Evolutionary conservation across 2,888 invertebrate species (phyloP).

Genomic region (Epistrophella euchroma): DNA sequence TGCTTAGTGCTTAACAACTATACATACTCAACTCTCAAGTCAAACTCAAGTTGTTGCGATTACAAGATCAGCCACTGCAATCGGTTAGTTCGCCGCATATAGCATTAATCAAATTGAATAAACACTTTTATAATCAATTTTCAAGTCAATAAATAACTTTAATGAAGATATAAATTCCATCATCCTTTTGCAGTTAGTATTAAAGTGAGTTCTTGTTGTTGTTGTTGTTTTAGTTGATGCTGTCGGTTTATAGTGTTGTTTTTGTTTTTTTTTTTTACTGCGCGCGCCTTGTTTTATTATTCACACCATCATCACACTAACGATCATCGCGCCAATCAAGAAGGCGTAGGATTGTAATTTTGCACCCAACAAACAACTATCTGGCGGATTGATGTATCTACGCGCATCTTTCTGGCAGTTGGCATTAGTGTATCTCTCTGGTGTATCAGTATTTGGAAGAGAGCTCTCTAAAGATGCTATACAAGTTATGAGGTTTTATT

Average conservation of each 20-base stretch:
- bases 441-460: background rate
- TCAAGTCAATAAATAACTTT: slow-evolving; percentile 83
- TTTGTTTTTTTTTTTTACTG: slow-evolving; percentile 11
- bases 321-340: slow-evolving; percentile 72
- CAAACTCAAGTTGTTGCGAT: slow-evolving; percentile 35
- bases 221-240: background rate
- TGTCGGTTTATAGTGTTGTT: background rate
- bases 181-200: slow-evolving; percentile 54
- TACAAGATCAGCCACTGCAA: slow-evolving; percentile 63
- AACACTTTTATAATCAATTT: slow-evolving; percentile 81
- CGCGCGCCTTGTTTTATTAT: slow-evolving; percentile 66
- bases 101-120: slow-evolving; percentile 77
- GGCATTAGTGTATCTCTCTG: slow-evolving; percentile 1
- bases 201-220: slow-evolving; percentile 8
- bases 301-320: slow-evolving; percentile 63
- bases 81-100: slow-evolving; percentile 57
- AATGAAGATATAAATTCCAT: slow-evolving; percentile 82
- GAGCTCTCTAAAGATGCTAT: slow-evolving; percentile 47
- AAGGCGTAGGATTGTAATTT: slow-evolving; percentile 66
- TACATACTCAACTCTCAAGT: slow-evolving; percentile 17
- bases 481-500: slow-evolving; percentile 62
- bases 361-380: slow-evolving; percentile 57
- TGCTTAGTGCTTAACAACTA: background rate
- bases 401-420: slow-evolving; percentile 38
- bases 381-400: slow-evolving; percentile 64